Evolutionary conservation across 2,888 invertebrate species (phyloP).

Genomic region (Adelognathus sp.): DNA sequence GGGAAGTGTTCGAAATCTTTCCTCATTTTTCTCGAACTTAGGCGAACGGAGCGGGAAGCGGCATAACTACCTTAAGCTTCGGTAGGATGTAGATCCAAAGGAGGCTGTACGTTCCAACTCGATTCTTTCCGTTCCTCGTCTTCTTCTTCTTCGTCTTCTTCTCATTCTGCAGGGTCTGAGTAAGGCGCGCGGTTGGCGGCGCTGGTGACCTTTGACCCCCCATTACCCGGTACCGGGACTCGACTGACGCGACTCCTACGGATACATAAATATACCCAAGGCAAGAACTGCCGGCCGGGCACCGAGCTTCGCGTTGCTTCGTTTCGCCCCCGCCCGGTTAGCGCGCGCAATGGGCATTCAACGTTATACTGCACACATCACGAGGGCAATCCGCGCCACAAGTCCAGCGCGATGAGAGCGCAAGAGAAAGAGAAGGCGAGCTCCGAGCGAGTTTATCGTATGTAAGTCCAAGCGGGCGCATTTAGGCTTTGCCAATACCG

Average conservation of each 20-base stretch:
- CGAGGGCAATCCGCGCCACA: slow-evolving; percentile 14
- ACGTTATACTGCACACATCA: slow-evolving; percentile 39
- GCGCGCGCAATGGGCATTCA: slow-evolving; percentile 46
- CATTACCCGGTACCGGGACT: slow-evolving; percentile 79
- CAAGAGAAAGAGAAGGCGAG: no score
- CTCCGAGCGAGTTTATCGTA: not conserved
- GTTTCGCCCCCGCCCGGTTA: slow-evolving; percentile 51
- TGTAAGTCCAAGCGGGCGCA: slow-evolving; percentile 24
- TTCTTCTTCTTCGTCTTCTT: slow-evolving; percentile 26
- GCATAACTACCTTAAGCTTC: not conserved
- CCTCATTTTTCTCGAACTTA: no score
- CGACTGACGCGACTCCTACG: slow-evolving; percentile 78
- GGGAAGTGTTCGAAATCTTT: no score
- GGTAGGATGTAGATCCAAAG: not conserved
- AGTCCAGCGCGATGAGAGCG: slow-evolving; percentile 1
- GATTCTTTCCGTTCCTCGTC: slow-evolving; percentile 23
- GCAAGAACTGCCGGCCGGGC: slow-evolving; percentile 48
- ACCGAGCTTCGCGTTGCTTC: slow-evolving; percentile 39
- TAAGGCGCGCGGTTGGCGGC: slow-evolving; percentile 73
- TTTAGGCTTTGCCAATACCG: slow-evolving; percentile 50
- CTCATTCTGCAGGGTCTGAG: slow-evolving; percentile 63
- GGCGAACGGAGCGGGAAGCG: no score
- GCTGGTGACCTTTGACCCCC: slow-evolving; percentile 79
- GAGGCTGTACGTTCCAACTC: slow-evolving; percentile 18
- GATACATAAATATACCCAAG: slow-evolving; percentile 71